A percentile compares a stretch with the other conserved stretches of the same genome.
Evolutionary conservation across 2,888 invertebrate species (phyloP).

Genomic region (Notodonta dromedarius): DNA sequence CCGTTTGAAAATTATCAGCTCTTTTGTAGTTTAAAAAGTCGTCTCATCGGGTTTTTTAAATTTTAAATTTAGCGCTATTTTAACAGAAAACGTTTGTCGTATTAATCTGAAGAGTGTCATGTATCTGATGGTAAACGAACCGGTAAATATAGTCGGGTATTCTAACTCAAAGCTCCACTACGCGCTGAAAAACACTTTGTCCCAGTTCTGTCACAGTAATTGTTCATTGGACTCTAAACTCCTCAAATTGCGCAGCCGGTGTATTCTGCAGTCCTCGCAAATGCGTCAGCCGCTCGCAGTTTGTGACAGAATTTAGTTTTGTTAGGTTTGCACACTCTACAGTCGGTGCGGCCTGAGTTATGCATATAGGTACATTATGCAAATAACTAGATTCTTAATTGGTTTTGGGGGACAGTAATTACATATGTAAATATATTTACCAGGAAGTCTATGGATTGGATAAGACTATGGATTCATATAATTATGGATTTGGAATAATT

Average conservation of each 20-base stretch:
- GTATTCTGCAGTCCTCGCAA: slow-evolving; percentile 21
- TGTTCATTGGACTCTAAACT: slow-evolving; percentile 15
- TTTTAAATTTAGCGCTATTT: too few species aligned
- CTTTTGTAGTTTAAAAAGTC: too few species aligned
- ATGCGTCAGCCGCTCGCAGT: slow-evolving; percentile 21
- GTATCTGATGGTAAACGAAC: too few species aligned
- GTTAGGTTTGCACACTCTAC: not conserved
- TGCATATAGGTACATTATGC: not conserved
- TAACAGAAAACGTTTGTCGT: too few species aligned
- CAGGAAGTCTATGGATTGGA: too few species aligned
- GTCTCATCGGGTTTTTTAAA: too few species aligned
- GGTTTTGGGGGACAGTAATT: not conserved
- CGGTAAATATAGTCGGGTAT: not conserved
- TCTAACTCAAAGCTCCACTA: not conserved
- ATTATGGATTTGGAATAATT: too few species aligned
- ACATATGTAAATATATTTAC: too few species aligned
- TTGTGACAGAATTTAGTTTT: slow-evolving; percentile 4
- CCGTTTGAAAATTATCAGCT: too few species aligned
- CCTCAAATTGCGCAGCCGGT: slow-evolving; percentile 20
- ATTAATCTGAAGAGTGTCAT: too few species aligned
- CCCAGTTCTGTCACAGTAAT: slow-evolving; percentile 1
- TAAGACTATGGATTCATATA: too few species aligned
- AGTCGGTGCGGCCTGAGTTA: not conserved
- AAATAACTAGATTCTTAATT: not conserved
- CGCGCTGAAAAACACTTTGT: not conserved